Base-by-base conservation (phyloP, 2,797 vertebrate species). In the Margarornis squamiger region DNA sequence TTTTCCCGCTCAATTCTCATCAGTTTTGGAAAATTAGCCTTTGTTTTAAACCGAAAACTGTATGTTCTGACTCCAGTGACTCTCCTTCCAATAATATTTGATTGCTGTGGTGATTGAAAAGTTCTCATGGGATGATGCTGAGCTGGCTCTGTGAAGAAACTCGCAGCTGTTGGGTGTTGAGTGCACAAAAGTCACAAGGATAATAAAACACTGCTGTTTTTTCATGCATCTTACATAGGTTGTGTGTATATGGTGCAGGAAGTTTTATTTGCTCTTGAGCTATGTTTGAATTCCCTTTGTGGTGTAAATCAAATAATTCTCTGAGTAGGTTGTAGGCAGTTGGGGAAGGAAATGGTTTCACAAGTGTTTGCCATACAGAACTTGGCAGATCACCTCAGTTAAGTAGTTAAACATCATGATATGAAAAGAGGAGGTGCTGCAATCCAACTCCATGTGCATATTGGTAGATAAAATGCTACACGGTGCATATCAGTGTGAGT, bases 281-380 rank as follows among this genome's bases (percentile, higher is more conserved):
- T 86, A 1, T 51, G 74, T 91, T 95, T 92, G 81, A 92, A 66
- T 94, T 91, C 59, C 74, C 82, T 94, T 95, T 92, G 84, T 96
- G 89, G 84, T 79, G 43, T 86, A 92, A 93, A 91, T 94, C 73
- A 94, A 90, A 93, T 68, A 85, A 80, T 93, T 77, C 66, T 74
- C 36, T 55, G 71, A 96, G 68, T 91, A 51, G 2, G 5, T 74
- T 61, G 77, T 88, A 94, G 86, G 82, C 86, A 83, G 52, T 22
- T 30, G 58, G 86, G 87, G 79, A 96, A 97, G 97, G 95, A 97
- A 97, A 81, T 12, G 65, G 59, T 97, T 97, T 97, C 55, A 21
- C 92, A 96, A 97, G 93, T 95, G 43, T 95, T 55, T 82, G 92
- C 91, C 12, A 9, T 71, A 32, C 91, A 81, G 92, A 96, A 88